phyloP scores from a whole-genome alignment of 1,140 invertebrate genomes.

The Himalopsyche phryganea region DNA sequence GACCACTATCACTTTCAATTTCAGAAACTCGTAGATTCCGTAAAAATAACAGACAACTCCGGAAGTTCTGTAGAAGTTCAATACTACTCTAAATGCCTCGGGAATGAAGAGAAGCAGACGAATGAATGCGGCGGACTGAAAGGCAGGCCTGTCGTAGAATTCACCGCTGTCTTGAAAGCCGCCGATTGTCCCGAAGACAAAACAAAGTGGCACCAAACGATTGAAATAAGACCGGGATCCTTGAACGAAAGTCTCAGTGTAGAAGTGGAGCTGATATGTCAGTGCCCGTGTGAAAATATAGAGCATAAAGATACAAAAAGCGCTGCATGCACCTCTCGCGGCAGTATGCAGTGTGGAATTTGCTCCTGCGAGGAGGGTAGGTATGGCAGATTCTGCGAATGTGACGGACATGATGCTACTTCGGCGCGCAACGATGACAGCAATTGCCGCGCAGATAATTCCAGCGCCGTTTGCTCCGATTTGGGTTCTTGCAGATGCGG shows the following conservation, averaged over 20 bases:
- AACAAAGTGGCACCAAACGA: conserved; percentile 60
- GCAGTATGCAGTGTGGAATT: conserved; percentile 67
- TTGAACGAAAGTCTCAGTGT: conserved; percentile 69
- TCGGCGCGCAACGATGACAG: conserved; percentile 36
- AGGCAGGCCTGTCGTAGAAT: conserved; percentile 54
- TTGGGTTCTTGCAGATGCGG: conserved; percentile 64
- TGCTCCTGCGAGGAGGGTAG: conserved; percentile 64
- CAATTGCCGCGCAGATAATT: conserved; percentile 60
- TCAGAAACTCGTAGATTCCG: conserved; percentile 46
- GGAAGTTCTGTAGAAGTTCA: conserved; percentile 57
- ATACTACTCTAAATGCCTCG: conserved; percentile 61
- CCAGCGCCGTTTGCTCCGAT: conserved; percentile 56
- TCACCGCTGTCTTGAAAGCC: conserved; percentile 48
- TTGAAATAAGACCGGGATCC: conserved; percentile 73
- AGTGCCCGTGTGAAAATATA: conserved; percentile 66
- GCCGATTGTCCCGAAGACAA: conserved; percentile 57
- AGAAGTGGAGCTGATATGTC: conserved; percentile 69
- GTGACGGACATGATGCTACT: conserved; percentile 48
- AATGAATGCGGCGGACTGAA: conserved; percentile 58
- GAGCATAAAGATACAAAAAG: conserved; percentile 48
- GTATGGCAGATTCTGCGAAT: conserved; percentile 70
- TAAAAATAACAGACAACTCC: conserved; percentile 57
- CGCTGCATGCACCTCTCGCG: conserved; percentile 48
- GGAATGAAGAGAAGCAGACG: conserved; percentile 37
- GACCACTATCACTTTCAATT: conserved; percentile 15